Evolutionary conservation across 2,888 invertebrate genomes (phyloP), one percentile per base, ranked within the genome.

Genomic region (Pharmacophagus antenor): DNA sequence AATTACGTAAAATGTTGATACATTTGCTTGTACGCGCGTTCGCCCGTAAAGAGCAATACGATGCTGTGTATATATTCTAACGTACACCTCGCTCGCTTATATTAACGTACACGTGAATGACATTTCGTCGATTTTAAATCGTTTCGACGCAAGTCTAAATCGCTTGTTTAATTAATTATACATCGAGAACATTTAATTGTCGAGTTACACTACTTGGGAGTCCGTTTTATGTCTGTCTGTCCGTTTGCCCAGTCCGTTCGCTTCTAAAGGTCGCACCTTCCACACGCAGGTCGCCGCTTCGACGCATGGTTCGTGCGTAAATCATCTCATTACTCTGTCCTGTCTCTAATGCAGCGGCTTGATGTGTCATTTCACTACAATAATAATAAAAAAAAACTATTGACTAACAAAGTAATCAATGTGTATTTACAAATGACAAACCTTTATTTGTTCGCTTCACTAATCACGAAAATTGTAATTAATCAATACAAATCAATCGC

Each of bases 151-250:
- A 25, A 31, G 15, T 10, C 31, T 31, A 31, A 31, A 31, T 8
- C 2, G 31, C 31, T 31, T 31, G 2, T 31, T 10, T 3, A 31
- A 10, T 12, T 12, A 10, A 31, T 31, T 31, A 31, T 12, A 10
- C 12, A 15, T 31, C 2, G 2, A 5, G 7, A 25, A 3, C 31
- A 25, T 58, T 37, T 58, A 47, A 53, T 58, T 25, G 53, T 47
- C 20, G 53, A 58, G 37, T 53, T 54, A 46, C 50, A 52, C n/a
- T n/a, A 52, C 51, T 60, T 61, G 58, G 57, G 42, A 48, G 7
- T 2, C 18, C 48, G 22, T 44, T 18, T 55, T 18, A 17, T 56
- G 44, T 55, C 37, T 56, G 51, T 56, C 20, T 18, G 48, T 62
- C 21, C 42, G 53, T 58, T 56, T 60, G n/a, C n/a, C n/a, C n/a